Evolutionary conservation across 2,113 vertebrate species (phyloP), one percentile per base, ranked within the genome.

Genomic region (Corythaixoides concolor): DNA sequence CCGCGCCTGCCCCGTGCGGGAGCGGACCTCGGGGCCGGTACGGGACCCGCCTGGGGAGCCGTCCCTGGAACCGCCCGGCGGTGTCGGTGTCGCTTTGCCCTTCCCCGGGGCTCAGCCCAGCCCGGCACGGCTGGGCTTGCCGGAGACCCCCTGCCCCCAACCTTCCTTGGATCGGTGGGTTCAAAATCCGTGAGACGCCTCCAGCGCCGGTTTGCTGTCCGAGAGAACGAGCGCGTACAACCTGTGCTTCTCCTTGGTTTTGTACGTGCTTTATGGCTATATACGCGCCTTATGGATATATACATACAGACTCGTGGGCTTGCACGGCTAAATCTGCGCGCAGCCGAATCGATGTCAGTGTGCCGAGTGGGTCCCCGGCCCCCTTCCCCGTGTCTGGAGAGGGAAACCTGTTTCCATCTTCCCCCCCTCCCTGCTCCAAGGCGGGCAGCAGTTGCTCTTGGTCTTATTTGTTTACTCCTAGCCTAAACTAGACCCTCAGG

Each of bases 291-390:
- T 1, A 2, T 4, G 10, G 13, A 32, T 4, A 3, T 10, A 7
- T 5, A 1, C 12, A 0, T 2, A 7, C 26, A 11, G 11, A 5
- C 24, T 3, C 0, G 2, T 1, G 62, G 22, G 35, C 15, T 84
- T 0, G 4, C 59, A 14, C 35, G 4, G 19, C 1, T 17, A 6
- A 5, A 11, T 9, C n/a, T 8, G 3, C 1, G 2, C 30, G 2
- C 49, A 26, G 0, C 62, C 28, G 1, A 39, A 28, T 50, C 1
- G 33, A 2, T 35, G 14, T 2, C 81, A 2, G 11, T 1, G 1
- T 18, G 37, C 11, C 69, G 4, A 2, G 37, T 0, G 0, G 13
- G 11, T 55, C 4, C 53, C 19, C 1, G 0, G 6, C 15, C 5
- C 22, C 58, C 32, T 64, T 45, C 35, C 8, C 47, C 0, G 0